Conservation (phyloP, 2,797 vertebrate species). For the Tragelaphus oryx region DNA sequence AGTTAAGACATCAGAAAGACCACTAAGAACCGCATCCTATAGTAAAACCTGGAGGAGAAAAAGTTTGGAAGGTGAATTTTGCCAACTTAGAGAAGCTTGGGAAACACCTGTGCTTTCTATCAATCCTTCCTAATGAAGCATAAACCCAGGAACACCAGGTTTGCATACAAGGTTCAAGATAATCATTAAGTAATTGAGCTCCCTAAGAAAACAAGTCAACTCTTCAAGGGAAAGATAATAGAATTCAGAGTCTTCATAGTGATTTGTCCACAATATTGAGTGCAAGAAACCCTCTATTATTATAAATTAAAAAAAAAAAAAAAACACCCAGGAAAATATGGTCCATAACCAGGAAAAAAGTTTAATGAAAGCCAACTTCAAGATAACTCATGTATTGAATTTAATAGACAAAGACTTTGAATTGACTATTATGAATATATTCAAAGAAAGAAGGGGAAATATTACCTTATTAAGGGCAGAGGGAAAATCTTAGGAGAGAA, state of each 20-base stretch:
- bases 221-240: not conserved
- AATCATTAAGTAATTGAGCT: not conserved
- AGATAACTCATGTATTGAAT: not conserved
- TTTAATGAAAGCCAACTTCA: not conserved
- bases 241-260: not conserved
- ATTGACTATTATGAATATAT: not conserved
- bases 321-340: not conserved
- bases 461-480: not conserved
- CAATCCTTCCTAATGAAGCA: not conserved
- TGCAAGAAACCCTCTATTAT: not conserved
- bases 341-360: not conserved
- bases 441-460: constrained; percentile 26
- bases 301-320: not conserved
- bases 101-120: not conserved
- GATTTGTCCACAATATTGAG: not conserved
- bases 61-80: not conserved
- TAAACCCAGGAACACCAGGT: not conserved
- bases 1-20: not conserved
- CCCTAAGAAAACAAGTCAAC: not conserved
- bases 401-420: not conserved
- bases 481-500: not conserved
- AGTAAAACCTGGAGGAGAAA: not conserved
- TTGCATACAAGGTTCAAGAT: not conserved
- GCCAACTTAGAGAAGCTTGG: not conserved
- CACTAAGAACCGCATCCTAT: not conserved